Percentiles rank a stretch among this genome's conserved stretches.
Conservation (phyloP, 2,113 vertebrate genomes). For the Malaclemys terrapin region DNA sequence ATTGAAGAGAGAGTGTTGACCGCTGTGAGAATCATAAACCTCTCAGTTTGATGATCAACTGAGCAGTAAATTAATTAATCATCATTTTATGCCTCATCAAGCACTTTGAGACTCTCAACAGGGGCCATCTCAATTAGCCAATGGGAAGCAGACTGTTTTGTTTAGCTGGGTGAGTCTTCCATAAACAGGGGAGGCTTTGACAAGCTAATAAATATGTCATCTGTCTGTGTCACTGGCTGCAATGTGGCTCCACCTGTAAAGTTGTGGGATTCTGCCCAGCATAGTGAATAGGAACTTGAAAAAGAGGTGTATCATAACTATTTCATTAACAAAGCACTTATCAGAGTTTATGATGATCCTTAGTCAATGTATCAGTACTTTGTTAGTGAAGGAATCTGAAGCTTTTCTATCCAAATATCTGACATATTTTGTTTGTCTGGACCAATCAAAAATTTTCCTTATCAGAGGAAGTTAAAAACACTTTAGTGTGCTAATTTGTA, state of each 20-base stretch:
- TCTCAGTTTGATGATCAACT: conserved; percentile 97
- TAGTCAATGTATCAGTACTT: neutral
- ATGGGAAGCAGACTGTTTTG: conserved; percentile 93
- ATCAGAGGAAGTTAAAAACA: neutral
- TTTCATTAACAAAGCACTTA: conserved; percentile 50
- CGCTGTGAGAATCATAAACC: conserved; percentile 97
- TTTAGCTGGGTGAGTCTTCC: conserved; percentile 90
- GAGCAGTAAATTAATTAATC: conserved; percentile 99
- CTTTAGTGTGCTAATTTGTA: neutral
- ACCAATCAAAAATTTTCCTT: neutral
- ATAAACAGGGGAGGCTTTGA: conserved; percentile 89
- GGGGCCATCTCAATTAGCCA: conserved; percentile 90
- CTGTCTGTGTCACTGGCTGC: conserved; percentile 90
- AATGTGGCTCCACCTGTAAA: conserved; percentile 86
- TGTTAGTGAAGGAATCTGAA: neutral
- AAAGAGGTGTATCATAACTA: conserved; percentile 34
- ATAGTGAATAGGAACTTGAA: conserved; percentile 78
- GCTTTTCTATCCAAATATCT: neutral
- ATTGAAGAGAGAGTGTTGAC: conserved; percentile 84
- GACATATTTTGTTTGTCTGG: neutral
- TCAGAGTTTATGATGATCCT: neutral
- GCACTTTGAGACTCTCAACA: conserved; percentile 89
- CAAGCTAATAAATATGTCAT: conserved; percentile 98
- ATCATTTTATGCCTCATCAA: conserved; percentile 99
- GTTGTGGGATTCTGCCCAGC: conserved; percentile 80